Base-by-base conservation (phyloP, 2,797 vertebrate species). In the Rhincodon typus region DNA sequence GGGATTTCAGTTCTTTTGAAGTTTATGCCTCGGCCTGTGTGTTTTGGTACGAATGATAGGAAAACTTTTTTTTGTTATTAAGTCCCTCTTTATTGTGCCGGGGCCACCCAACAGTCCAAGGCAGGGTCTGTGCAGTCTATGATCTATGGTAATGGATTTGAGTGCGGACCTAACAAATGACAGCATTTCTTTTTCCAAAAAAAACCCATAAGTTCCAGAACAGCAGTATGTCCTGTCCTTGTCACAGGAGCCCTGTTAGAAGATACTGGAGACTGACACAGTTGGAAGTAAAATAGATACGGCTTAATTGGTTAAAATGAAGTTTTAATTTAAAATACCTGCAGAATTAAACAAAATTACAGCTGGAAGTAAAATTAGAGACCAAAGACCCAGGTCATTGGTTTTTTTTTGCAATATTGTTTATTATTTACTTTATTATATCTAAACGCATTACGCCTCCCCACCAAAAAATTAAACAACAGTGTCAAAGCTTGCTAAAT, bases 401-500 rank as follows among this genome's bases (percentile, higher is more conserved):
- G 94, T 50, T 50, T 50, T 50, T n/a, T 77, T 50, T 77, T 70
- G 57, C 94, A 95, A 53, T 74, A 7, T 74, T 72, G 27, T 74
- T 95, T 57, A 95, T 77, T 27, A 77, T 57, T 95, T 77, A 19
- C 57, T 8, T 74, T 72, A 74, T 94, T 94, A 77, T 53, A 46
- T 38, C 17, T 34, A 53, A 53, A 87, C 27, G 17, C 15, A n/a
- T 6, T 50, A 34, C 87, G 3, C 10, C 46, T 25, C 13, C 50
- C 19, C 88, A 4, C 10, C n/a, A 7, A 62, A 88, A 95, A 96
- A 96, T 96, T 96, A 97, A 97, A 97, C 96, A 96, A 96, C 96
- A 87, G 96, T 97, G 97, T 97, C 96, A 96, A 97, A 97, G 96
- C 96, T 97, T 97, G 97, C 96, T 94, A 95, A 91, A 96, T 96